Evolutionary conservation across 1,140 invertebrate species (phyloP).

Genomic region (Drosophila orosa): DNA sequence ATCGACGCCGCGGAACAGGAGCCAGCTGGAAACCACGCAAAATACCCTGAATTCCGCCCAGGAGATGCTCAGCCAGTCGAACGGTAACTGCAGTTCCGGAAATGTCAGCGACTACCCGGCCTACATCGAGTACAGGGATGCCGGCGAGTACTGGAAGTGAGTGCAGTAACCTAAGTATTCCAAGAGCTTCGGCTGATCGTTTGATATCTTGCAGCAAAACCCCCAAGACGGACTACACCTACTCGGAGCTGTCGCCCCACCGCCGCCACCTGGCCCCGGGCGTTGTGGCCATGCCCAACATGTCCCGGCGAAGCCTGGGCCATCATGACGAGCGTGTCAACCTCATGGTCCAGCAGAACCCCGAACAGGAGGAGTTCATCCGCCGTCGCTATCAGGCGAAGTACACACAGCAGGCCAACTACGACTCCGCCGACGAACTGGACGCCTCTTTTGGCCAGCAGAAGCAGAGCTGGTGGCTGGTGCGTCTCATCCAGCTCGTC

Average conservation of each 20-base stretch:
- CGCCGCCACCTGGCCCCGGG: slow-evolving; percentile 91
- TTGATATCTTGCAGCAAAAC: slow-evolving; percentile 86
- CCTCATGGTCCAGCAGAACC: slow-evolving; percentile 73
- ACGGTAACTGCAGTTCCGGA: slow-evolving; percentile 55
- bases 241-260: slow-evolving; percentile 90
- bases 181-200: neutral
- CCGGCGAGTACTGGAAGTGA: slow-evolving; percentile 89
- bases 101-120: slow-evolving; percentile 85
- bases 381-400: slow-evolving; percentile 73
- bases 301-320: slow-evolving; percentile 88
- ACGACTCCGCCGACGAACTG: slow-evolving; percentile 79
- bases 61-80: slow-evolving; percentile 69
- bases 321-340: slow-evolving; percentile 77
- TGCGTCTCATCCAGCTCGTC: slow-evolving; percentile 63
- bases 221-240: slow-evolving; percentile 93
- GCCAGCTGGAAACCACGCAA: slow-evolving; percentile 66
- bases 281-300: slow-evolving; percentile 91
- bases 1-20: slow-evolving; percentile 64
- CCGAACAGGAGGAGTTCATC: slow-evolving; percentile 74
- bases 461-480: slow-evolving; percentile 66
- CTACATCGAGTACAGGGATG: slow-evolving; percentile 87
- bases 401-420: slow-evolving; percentile 47
- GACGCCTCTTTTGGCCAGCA: slow-evolving; percentile 55
- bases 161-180: slow-evolving; percentile 56
- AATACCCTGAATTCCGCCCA: slow-evolving; percentile 71